Base-by-base conservation (phyloP, 2,113 vertebrate species). In the Turdus rufiventris region DNA sequence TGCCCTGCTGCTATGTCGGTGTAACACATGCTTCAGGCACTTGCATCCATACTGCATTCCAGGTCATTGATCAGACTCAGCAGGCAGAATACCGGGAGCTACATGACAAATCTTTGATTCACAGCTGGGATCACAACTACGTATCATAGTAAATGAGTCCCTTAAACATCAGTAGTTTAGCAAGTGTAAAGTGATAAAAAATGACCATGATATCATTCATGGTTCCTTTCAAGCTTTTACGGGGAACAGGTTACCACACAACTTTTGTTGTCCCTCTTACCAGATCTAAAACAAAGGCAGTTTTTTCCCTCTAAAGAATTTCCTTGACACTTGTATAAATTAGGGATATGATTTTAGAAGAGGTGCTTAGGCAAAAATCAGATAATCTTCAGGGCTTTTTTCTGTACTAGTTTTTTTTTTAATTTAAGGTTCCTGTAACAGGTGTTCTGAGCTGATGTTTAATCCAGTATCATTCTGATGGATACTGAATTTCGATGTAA, bases 1-100 rank as follows among this genome's bases (percentile, higher is more conserved):
- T 98, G 97, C 97, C 98, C 98, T 98, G 98, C 98, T 99, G 98
- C 98, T 98, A 38, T 97, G 97, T 98, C 98, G 96, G 97, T 92
- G 97, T 96, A 97, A 97, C 98, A 97, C 98, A 98, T 97, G 98
- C 98, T 98, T 97, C 95, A 97, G 98, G 98, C 98, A 79, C 98
- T 98, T 95, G 97, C 96, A 97, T 98, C 97, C 96, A 65, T 97
- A 84, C 98, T 98, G 97, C 97, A 98, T 98, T 98, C 98, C 98
- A 98, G 98, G 98, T 98, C 98, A 98, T 98, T 98, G 98, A 96
- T 97, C 98, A 98, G 95, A 87, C 97, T 63, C 97, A 97, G 97
- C 97, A 88, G 90, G 98, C 89, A 96, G 87, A 91, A 78, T 96
- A 95, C 97, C 78, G 68, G 96, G 92, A 98, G 96, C 97, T 96